phyloP scores from a whole-genome alignment of 1,140 invertebrate genomes.

The Polypedilum pembai region DNA sequence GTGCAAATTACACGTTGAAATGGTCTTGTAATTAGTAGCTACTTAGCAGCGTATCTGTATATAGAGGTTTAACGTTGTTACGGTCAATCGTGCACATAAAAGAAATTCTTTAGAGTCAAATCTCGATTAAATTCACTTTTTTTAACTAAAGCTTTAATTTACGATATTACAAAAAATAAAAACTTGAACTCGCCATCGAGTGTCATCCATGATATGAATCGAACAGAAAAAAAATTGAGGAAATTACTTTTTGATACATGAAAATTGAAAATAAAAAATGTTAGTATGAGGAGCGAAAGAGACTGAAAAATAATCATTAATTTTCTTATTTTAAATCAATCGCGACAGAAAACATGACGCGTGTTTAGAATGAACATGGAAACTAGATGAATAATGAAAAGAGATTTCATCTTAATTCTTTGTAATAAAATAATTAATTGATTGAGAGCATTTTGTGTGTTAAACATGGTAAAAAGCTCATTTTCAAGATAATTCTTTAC shows the following conservation, averaged over 20 bases:
- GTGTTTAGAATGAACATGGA: slow-evolving; percentile 7
- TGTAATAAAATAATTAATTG: slow-evolving; percentile 28
- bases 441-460: not conserved
- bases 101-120: too few species aligned
- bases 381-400: slow-evolving; percentile 3
- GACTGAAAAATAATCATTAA: not conserved
- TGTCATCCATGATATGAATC: too few species aligned
- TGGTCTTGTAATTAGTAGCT: not conserved
- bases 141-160: too few species aligned
- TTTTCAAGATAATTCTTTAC: slow-evolving; percentile 2
- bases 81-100: too few species aligned
- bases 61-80: too few species aligned
- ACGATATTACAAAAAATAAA: too few species aligned
- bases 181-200: too few species aligned
- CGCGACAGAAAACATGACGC: slow-evolving; percentile 2
- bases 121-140: too few species aligned
- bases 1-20: not conserved
- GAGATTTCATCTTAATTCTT: slow-evolving; percentile 27
- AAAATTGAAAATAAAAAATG: not conserved
- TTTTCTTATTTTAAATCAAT: slow-evolving; percentile 21
- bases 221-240: not conserved
- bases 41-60: not conserved
- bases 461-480: not conserved
- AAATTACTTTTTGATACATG: not conserved
- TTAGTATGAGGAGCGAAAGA: not conserved